phyloP scores from a whole-genome alignment of 2,113 vertebrate species.

The Alectura lathami region DNA sequence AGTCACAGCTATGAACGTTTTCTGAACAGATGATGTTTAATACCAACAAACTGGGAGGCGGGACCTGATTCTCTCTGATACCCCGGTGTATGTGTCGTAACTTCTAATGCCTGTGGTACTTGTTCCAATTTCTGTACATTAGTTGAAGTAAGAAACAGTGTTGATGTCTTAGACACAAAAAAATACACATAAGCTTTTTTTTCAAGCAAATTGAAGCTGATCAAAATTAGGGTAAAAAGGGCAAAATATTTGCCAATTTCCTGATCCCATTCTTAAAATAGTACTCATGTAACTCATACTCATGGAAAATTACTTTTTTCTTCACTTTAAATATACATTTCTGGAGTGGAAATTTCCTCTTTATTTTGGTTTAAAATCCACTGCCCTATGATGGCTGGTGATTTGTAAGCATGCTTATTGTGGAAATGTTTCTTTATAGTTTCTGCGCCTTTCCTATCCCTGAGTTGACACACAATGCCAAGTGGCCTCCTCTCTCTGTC shows the following conservation, averaged over 20 bases:
- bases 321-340: neutral
- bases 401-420: neutral
- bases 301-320: neutral
- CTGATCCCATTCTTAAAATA: neutral
- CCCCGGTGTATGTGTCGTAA: neutral
- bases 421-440: neutral
- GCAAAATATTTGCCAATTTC: neutral
- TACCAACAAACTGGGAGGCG: neutral
- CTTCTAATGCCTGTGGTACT: neutral
- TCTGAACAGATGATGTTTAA: neutral
- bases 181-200: neutral
- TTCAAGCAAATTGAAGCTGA: neutral
- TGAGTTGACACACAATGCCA: neutral
- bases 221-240: neutral
- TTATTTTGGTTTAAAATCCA: neutral
- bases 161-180: neutral
- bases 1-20: neutral
- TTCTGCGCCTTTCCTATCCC: neutral
- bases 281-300: neutral
- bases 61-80: neutral
- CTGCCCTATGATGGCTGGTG: neutral
- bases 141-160: neutral
- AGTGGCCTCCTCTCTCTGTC: neutral
- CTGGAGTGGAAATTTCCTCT: neutral
- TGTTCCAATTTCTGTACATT: neutral